Percentiles rank a stretch among this genome's conserved stretches.
Evolutionary conservation across 2,888 invertebrate species (phyloP).

Genomic region (Drosophila antonietae): DNA sequence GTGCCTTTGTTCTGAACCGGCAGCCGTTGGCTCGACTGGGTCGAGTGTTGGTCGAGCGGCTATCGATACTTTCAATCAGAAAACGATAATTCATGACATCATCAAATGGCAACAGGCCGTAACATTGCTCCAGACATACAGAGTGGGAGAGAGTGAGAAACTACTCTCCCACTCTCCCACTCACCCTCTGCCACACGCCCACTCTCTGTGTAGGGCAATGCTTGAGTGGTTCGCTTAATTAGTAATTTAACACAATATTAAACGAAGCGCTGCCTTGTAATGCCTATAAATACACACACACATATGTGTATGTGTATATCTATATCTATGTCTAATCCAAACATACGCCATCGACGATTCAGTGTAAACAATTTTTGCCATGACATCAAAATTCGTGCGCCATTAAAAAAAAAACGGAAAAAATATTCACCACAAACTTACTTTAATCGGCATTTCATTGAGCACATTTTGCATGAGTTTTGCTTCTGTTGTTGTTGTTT

Average conservation of each 20-base stretch:
- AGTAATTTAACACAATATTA: conserved; percentile 78
- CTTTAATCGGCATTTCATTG: conserved; percentile 68
- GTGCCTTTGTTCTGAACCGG: conserved; percentile 55
- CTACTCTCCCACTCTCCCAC: neutral
- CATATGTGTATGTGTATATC: neutral
- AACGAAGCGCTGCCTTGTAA: conserved; percentile 69
- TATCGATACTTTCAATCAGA: conserved; percentile 79
- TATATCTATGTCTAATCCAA: conserved; percentile 33
- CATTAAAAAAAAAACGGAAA: conserved; percentile 6
- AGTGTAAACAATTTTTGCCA: conserved; percentile 46
- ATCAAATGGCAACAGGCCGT: conserved; percentile 59
- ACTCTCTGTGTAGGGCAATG: conserved; percentile 18
- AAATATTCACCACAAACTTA: conserved; percentile 51
- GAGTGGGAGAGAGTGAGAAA: conserved; percentile 10
- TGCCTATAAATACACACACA: conserved; percentile 67
- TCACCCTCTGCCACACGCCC: neutral
- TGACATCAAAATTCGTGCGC: conserved; percentile 76
- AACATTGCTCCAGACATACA: conserved; percentile 23
- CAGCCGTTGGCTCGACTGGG: conserved; percentile 12
- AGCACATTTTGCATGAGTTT: conserved; percentile 35
- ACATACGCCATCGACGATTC: conserved; percentile 18
- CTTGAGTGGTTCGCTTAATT: conserved; percentile 70
- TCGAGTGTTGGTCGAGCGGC: conserved; percentile 11
- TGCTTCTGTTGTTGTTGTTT: conserved; percentile 11
- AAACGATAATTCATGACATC: conserved; percentile 81